Conservation (phyloP, 2,888 invertebrate species). For the Homarus gammarus region DNA sequence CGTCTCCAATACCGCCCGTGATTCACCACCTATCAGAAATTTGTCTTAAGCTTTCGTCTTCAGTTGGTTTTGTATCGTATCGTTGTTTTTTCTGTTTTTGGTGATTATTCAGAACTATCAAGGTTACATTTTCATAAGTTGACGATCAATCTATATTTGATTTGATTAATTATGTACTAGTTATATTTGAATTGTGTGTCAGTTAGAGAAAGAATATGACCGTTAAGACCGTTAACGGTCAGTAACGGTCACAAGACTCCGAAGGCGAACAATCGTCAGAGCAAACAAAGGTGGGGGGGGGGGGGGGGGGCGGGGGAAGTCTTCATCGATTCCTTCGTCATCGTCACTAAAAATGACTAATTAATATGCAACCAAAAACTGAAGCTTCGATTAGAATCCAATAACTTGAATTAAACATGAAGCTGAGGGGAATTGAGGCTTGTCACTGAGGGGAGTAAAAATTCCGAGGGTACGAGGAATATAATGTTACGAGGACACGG, state of each 20-base stretch:
- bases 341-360: conserved; percentile 66
- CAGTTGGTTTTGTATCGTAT: too few relatives aligned
- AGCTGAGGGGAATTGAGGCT: conserved; percentile 49
- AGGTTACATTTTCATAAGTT: too few relatives aligned
- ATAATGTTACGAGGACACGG: conserved; percentile 22
- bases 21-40: conserved; percentile 1
- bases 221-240: conserved; percentile 34
- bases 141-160: too few relatives aligned
- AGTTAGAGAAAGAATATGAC: neutral
- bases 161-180: too few relatives aligned
- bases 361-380: conserved; percentile 71
- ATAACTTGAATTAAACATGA: conserved; percentile 72
- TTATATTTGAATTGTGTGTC: neutral
- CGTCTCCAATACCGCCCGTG: neutral
- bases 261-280: conserved; percentile 8
- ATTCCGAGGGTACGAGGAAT: conserved; percentile 9
- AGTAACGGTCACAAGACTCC: neutral
- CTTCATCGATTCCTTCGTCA: conserved; percentile 56
- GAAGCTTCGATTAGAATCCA: conserved; percentile 70
- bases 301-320: too few relatives aligned
- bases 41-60: conserved; percentile 31
- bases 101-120: too few relatives aligned
- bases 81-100: neutral
- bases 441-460: conserved; percentile 51
- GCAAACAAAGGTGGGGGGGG: too few relatives aligned